Conservation (phyloP, 2,797 vertebrate genomes). For the Paramormyrops hopkinsi region DNA sequence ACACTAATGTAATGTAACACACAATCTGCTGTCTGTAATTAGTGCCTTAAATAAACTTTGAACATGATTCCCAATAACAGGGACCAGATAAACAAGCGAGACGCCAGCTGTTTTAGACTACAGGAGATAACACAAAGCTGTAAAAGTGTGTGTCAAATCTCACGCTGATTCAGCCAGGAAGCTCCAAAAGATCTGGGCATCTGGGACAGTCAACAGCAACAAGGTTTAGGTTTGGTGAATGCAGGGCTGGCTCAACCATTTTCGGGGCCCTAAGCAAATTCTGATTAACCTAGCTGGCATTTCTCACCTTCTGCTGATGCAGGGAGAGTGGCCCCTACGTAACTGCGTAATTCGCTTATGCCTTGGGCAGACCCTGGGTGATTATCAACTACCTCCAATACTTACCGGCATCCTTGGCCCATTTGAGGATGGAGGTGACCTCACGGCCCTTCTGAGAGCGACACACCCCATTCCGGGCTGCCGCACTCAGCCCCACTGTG, state of each 20-base stretch:
- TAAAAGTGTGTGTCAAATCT: neutral
- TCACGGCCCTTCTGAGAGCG: constrained; percentile 63
- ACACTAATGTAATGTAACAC: neutral
- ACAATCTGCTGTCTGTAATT: neutral
- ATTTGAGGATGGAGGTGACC: constrained; percentile 68
- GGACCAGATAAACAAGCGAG: neutral
- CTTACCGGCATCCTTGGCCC: constrained; percentile 66
- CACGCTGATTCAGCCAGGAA: neutral
- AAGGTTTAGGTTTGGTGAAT: neutral
- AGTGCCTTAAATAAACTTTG: neutral
- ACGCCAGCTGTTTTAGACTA: neutral
- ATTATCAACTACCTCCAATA: neutral
- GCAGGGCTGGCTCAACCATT: neutral
- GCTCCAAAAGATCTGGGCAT: neutral
- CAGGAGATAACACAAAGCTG: neutral
- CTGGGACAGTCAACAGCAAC: neutral
- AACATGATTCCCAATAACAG: neutral
- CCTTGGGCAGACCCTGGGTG: neutral
- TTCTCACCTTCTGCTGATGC: neutral
- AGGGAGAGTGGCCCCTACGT: neutral
- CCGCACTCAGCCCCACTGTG: constrained; percentile 56
- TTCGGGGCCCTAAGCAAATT: neutral
- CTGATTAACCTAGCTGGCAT: neutral
- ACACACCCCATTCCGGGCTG: constrained; percentile 59
- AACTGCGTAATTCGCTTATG: neutral